Conservation (phyloP, 2,888 invertebrate genomes). For the Cremastinae sp. region DNA sequence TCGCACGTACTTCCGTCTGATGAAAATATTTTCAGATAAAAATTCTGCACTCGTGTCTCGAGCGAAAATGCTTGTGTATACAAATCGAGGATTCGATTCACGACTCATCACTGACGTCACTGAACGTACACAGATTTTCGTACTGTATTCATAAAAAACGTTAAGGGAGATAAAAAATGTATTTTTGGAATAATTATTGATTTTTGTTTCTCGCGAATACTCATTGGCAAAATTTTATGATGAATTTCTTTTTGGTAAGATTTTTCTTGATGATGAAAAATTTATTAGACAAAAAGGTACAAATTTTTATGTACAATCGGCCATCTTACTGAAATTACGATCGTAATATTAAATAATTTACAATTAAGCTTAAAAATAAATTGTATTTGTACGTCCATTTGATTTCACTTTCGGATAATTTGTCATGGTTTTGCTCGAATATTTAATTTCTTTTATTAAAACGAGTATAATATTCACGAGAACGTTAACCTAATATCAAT, state of each 20-base stretch:
- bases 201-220: too few species aligned
- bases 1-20: constrained; percentile 41
- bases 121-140: neutral
- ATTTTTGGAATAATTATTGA: neutral
- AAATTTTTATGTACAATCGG: constrained; percentile 24
- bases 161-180: neutral
- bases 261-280: neutral
- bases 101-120: constrained; percentile 17
- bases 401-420: neutral
- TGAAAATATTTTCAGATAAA: constrained; percentile 17
- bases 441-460: neutral
- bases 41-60: constrained; percentile 2
- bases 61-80: constrained; percentile 4
- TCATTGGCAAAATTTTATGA: too few species aligned
- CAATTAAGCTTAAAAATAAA: constrained; percentile 12
- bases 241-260: too few species aligned
- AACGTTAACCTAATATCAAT: neutral
- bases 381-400: constrained; percentile 23
- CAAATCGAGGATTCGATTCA: neutral
- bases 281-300: constrained; percentile 2
- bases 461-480: neutral
- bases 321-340: neutral
- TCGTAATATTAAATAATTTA: constrained; percentile 9
- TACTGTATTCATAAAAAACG: neutral
- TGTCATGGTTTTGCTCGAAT: neutral